Percentiles rank a stretch among this genome's conserved stretches.
phyloP scores from a whole-genome alignment of 2,113 vertebrate genomes.

The Malurus elegans region DNA sequence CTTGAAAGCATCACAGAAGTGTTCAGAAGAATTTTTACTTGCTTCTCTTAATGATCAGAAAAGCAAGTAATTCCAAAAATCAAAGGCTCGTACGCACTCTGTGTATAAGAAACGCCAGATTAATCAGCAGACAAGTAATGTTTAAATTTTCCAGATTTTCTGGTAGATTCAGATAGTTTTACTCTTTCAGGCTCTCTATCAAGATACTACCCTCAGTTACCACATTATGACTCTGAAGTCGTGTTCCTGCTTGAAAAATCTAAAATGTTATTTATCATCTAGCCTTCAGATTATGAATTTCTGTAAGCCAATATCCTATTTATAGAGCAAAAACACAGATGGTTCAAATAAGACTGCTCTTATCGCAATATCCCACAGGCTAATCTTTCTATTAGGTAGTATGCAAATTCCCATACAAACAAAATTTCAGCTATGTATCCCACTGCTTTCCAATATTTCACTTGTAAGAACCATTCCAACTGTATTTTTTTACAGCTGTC shows the following conservation, averaged over 20 bases:
- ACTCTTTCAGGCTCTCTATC: background rate
- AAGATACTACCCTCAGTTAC: background rate
- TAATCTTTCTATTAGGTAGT: background rate
- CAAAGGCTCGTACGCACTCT: background rate
- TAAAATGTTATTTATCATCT: background rate
- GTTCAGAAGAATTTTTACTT: background rate
- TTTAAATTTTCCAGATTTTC: background rate
- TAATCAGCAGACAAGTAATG: background rate
- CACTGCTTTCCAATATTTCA: background rate
- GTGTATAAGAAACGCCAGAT: background rate
- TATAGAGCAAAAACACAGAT: background rate
- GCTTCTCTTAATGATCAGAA: background rate
- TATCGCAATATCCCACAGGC: background rate
- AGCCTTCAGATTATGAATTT: background rate
- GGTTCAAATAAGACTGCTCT: background rate
- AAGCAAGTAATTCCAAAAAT: background rate
- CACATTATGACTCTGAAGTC: background rate
- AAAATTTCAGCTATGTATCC: background rate
- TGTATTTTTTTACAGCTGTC: background rate
- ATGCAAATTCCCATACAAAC: background rate
- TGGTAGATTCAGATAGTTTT: background rate
- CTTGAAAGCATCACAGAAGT: background rate
- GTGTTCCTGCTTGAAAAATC: background rate
- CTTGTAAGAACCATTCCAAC: background rate
- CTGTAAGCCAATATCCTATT: background rate